A percentile compares a stretch with the other conserved stretches of the same genome.
Conservation (phyloP, 2,797 vertebrate genomes). For the Podargus strigoides region DNA sequence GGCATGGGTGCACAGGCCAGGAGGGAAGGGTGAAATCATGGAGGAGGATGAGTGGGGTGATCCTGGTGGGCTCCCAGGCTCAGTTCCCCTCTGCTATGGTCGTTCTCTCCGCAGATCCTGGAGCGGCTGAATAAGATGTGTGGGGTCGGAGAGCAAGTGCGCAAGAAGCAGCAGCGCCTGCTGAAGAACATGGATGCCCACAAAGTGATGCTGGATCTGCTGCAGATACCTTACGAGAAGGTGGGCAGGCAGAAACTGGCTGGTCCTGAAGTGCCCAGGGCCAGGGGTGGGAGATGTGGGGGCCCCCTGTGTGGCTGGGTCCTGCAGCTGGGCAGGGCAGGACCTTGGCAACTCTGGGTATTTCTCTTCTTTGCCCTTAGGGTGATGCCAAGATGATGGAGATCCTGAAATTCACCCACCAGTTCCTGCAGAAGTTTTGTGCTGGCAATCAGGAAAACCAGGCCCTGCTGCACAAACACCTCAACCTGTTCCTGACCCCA, state of each 20-base stretch:
- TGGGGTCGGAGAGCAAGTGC: conserved; percentile 84
- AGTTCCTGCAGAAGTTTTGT: conserved; percentile 97
- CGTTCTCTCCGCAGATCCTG: conserved; percentile 80
- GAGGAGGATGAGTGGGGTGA: too few relatives aligned
- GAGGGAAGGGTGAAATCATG: neutral
- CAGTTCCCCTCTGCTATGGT: neutral
- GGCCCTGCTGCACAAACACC: conserved; percentile 89
- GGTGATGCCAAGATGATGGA: conserved; percentile 93
- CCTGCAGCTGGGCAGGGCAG: neutral
- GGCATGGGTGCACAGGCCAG: fast-evolving
- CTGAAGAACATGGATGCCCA: conserved; percentile 98
- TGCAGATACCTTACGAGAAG: conserved; percentile 93
- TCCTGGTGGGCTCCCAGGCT: neutral
- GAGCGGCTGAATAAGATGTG: conserved; percentile 95
- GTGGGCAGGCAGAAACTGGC: conserved; percentile 26
- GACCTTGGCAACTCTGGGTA: fast-evolving
- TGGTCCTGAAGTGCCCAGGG: neutral
- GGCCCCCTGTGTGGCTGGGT: neutral
- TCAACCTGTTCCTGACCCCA: conserved; percentile 90
- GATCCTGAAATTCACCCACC: conserved; percentile 91
- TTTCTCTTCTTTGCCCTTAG: conserved; percentile 60
- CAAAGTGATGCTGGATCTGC: conserved; percentile 97
- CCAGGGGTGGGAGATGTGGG: fast-evolving
- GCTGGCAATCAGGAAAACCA: conserved; percentile 95
- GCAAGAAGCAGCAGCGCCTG: conserved; percentile 95